These are phyloP conservation scores for Aspidiotus destructor DNA, from an alignment of 2,888 invertebrate genomes.

Conservation along the genomic window DNA sequence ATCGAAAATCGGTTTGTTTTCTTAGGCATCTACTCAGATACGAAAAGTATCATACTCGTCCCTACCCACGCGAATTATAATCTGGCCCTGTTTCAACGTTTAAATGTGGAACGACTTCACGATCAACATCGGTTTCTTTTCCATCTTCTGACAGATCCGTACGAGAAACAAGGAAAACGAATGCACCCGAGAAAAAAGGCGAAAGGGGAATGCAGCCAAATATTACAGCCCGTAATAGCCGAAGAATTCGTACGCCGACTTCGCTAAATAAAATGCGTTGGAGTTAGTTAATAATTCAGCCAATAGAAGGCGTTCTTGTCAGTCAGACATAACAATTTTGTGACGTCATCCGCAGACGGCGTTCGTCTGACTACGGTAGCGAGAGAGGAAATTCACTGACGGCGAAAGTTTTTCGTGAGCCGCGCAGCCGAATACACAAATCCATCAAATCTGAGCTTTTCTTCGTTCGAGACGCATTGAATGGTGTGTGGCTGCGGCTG, in stretches of 20 bases:
- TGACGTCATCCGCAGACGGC: constrained; percentile 9
- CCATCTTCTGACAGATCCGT: not conserved
- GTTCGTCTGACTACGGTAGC: constrained; percentile 7
- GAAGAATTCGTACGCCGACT: constrained; percentile 7
- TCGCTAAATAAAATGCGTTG: not conserved
- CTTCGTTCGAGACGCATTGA: no score
- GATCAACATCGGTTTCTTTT: constrained; percentile 7
- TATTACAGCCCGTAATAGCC: constrained; percentile 10
- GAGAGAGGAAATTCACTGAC: not conserved
- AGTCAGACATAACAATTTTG: constrained; percentile 13
- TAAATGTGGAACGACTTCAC: constrained; percentile 13
- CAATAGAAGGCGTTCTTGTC: constrained; percentile 12
- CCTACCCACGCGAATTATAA: not conserved
- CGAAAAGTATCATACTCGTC: not conserved
- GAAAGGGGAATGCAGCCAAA: constrained; percentile 13
- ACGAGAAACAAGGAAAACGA: constrained; percentile 2
- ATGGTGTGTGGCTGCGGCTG: no score
- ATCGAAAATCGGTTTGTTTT: no score
- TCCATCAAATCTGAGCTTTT: no score
- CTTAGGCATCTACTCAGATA: no score
- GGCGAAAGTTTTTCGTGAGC: not conserved
- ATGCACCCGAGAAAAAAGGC: not conserved
- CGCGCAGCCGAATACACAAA: no score
- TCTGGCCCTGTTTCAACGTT: constrained; percentile 14
- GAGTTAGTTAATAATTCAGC: constrained; percentile 19